phyloP scores from a whole-genome alignment of 2,797 vertebrate genomes.

The Trichosurus vulpecula region DNA sequence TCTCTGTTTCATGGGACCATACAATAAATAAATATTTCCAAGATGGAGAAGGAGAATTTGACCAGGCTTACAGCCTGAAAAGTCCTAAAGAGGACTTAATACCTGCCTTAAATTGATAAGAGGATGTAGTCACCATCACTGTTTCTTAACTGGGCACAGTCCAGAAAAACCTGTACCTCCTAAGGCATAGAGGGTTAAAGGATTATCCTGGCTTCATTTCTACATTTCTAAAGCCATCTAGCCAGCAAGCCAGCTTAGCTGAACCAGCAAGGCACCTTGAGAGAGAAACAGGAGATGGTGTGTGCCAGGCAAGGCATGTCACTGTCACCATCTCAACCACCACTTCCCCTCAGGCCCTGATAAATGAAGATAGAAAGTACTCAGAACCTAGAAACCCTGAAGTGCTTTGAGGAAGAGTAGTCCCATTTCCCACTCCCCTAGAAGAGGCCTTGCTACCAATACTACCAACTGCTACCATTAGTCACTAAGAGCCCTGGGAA shows the following conservation, averaged over 20 bases:
- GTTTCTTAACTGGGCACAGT: not conserved
- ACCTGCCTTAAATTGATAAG: not conserved
- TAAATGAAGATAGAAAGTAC: not conserved
- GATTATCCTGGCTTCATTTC: not conserved
- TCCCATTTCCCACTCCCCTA: not conserved
- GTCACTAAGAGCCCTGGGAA: not conserved
- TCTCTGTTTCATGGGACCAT: not conserved
- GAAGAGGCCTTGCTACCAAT: not conserved
- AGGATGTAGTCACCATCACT: not conserved
- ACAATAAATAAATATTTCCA: not conserved
- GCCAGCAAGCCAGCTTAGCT: not conserved
- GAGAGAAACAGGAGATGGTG: not conserved
- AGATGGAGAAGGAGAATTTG: not conserved
- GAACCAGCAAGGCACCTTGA: not conserved
- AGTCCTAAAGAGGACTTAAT: not conserved
- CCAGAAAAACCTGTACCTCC: not conserved
- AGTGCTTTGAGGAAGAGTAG: not conserved
- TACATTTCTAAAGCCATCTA: not conserved
- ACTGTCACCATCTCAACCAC: not conserved
- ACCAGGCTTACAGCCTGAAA: not conserved
- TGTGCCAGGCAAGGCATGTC: not conserved
- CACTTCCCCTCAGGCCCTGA: not conserved
- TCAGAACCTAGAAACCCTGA: not conserved
- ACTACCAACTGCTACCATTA: not conserved
- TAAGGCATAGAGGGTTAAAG: not conserved